A percentile compares a stretch with the other conserved stretches of the same genome.
phyloP scores from a whole-genome alignment of 2,113 vertebrate species.

The Aythya baeri region DNA sequence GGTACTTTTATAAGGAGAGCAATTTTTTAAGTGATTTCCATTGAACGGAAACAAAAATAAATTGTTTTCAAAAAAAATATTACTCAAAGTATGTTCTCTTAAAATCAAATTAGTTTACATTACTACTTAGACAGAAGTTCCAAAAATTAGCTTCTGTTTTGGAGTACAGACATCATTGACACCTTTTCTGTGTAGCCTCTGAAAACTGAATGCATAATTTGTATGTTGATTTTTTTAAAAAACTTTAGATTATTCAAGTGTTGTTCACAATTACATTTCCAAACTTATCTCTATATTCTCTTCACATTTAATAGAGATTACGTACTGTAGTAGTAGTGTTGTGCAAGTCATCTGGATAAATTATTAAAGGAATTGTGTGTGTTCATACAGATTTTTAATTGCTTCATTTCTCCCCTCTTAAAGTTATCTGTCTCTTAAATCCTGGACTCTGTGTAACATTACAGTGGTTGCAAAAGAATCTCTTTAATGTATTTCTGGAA shows the following conservation, averaged over 20 bases:
- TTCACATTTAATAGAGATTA: neutral
- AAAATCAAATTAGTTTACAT: neutral
- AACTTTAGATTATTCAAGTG: neutral
- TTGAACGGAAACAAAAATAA: neutral
- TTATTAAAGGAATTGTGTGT: neutral
- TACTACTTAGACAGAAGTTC: neutral
- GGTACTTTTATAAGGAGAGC: neutral
- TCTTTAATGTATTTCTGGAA: neutral
- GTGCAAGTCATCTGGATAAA: neutral
- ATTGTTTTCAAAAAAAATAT: neutral
- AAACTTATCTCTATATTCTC: neutral
- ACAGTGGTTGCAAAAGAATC: neutral
- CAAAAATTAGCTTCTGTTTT: neutral
- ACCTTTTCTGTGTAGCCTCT: neutral
- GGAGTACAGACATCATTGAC: neutral
- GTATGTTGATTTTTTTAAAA: neutral
- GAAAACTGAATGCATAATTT: neutral
- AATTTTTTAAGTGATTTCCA: neutral
- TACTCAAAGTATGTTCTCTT: neutral
- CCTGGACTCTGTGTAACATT: neutral
- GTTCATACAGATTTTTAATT: neutral
- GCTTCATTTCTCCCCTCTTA: fast-evolving
- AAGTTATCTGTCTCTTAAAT: neutral
- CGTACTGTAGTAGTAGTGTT: neutral
- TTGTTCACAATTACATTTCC: neutral